These are phyloP conservation scores for Cygnus buccinator DNA, from an alignment of 2,113 vertebrate species.

Conservation along the genomic window DNA sequence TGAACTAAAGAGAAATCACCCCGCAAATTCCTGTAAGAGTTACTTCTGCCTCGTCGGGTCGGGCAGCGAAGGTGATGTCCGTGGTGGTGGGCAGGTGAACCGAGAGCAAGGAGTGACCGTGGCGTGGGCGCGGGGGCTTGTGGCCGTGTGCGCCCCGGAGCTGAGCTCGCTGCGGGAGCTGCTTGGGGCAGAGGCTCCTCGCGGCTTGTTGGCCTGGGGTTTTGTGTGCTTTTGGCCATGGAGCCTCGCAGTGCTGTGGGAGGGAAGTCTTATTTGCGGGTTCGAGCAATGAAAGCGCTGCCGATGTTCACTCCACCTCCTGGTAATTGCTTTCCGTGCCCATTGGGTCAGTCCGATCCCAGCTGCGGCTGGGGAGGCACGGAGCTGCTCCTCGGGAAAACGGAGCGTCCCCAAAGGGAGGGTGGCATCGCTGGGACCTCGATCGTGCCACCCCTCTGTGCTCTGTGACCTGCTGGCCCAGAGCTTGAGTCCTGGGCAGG, in stretches of 20 bases:
- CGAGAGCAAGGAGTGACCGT: not conserved
- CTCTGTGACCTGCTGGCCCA: not conserved
- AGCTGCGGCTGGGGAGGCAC: not conserved
- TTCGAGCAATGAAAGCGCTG: not conserved
- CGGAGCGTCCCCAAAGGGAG: not conserved
- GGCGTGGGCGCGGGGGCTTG: not conserved
- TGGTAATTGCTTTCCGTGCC: not conserved
- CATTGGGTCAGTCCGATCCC: not conserved
- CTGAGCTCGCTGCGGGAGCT: not conserved
- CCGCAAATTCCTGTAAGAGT: not conserved
- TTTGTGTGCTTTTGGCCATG: not conserved
- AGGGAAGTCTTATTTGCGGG: not conserved
- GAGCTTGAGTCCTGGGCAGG: not conserved
- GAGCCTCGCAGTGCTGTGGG: not conserved
- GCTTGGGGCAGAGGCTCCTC: not conserved
- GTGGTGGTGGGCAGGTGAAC: not conserved
- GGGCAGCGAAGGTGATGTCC: not conserved
- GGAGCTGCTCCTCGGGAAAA: not conserved
- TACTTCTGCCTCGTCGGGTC: not conserved
- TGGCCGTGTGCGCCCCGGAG: not conserved
- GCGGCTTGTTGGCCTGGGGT: not conserved
- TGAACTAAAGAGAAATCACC: not conserved
- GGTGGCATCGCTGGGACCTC: not conserved
- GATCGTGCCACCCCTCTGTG: not conserved
- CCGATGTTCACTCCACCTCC: not conserved